Base-by-base conservation (phyloP, 2,797 vertebrate species). In the Gila robusta region DNA sequence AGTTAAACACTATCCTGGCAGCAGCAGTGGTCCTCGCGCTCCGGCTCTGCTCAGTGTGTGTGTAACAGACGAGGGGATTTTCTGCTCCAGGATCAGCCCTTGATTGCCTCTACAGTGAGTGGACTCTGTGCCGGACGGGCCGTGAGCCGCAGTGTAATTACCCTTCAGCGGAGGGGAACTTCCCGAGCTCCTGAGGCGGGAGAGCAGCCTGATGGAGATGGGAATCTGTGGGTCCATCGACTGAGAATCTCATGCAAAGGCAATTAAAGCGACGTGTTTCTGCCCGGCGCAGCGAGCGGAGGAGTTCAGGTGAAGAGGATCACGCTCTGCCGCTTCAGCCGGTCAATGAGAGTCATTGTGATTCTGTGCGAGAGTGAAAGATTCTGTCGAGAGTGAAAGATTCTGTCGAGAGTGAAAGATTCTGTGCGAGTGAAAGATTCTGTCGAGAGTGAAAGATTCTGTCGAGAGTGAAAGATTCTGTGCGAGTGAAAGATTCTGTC, bases 141-240 rank as follows among this genome's bases (percentile, higher is more conserved):
- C 86, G 80, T 79, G 88, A 90, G 86, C 87, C 80, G 85, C 83
- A 81, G 87, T 87, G 93, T 94, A 95, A 95, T 95, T 94, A 94
- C 90, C 93, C 91, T 89, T 93, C 91, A 90, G 81, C 81, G 86
- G 86, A 92, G 91, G 89, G 90, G 92, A 93, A 92, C 91, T 90
- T 91, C 89, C 44, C 44, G 44, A 16, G 47, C 47, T 49, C 3
- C 2, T 17, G 16, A 66, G 26, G 26, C 62, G 73, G 88, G 82
- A 88, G 89, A 87, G 71, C 16, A 2, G 62, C 59, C 12, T 12
- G 87, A 44, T 73, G 72, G 86, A 89, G 80, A 93, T 85, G 41
- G 87, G 82, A 91, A 88, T 91, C 94, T 94, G 92, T 44, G 41
- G 41, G 41, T 2, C 41, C 52, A 94, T 94, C 73, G 94, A 95